Base-by-base conservation (phyloP, 2,888 invertebrate genomes). In the Acrobasis consociella region DNA sequence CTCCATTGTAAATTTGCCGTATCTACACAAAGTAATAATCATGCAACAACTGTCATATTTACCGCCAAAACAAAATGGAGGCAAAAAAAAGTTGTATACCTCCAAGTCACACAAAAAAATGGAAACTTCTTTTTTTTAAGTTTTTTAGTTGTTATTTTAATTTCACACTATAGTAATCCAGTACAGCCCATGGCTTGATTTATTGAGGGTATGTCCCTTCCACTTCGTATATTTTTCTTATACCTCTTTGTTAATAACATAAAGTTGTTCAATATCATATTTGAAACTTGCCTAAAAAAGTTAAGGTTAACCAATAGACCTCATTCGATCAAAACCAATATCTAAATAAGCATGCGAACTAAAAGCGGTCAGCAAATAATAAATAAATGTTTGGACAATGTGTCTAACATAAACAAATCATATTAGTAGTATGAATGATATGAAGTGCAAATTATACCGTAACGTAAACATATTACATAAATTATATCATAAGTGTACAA, bases 381-480 rank as follows among this genome's bases (percentile, higher is more conserved):
- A 77, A 31, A 69, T 72, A 65, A 66, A 71, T 71, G 76, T 76
- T 76, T 73, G 71, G 74, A 75, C 71, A 62, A 60, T 64, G 51
- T 52, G 22, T 42, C 60, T 38, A 70, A 72, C 71, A 71, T 69
- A 31, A 70, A 67, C 73, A 73, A 72, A 75, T 69, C 64, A 69
- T 67, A 69, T 69, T 58, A 73, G 64, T 76, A 86, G 65, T 76
- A 87, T 85, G 84, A 71, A 84, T 83, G 86, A 78, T 70, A 82
- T 86, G 89, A 74, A 78, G 87, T 86, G 91, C 90, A 91, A 90
- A 89, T 84, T 77, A 91, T 87, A 87, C 72, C 69, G 63, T 62
- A 72, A 72, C 73, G 70, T 70, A 73, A 71, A 65, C 71, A 73
- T 64, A 65, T 66, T 77, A 83, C 75, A 82, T 79, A 81, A 68